Evolutionary conservation across 1,140 invertebrate genomes (phyloP), one percentile per base, ranked within the genome.

Genomic region (Drosophila leontia): DNA sequence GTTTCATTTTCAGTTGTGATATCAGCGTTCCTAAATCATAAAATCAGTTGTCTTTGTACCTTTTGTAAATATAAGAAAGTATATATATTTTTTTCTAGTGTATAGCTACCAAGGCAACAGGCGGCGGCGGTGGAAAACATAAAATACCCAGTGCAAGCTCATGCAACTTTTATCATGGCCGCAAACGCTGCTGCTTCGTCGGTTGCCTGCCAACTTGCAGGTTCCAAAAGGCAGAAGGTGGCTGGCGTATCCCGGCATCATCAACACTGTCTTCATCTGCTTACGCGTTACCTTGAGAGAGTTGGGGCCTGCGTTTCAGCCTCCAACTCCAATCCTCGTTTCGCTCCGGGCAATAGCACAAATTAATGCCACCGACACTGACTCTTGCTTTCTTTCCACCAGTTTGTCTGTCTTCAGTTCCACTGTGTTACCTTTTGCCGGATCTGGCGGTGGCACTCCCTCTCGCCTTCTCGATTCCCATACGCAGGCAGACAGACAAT

Each of bases 81-180:
- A 23, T 23, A 23, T 23, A 23, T 23, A 23, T 23, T 23, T 64
- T 50, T 4, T 45, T 0, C 7, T 26, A n/a, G 65, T 68, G 59
- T 32, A 56, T 1, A 44, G 59, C 37, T 23, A 64, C 45, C 39
- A 63, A 57, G 51, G 57, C 62, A 75, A 67, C 58, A 62, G 62
- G 56, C 74, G 48, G 55, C 47, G 57, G 76, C 53, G 7, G 34
- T 55, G 48, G 79, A 56, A 63, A 65, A 45, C 80, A 91, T 82
- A 82, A 91, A 91, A 78, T 87, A 82, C 80, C 78, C 84, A 80
- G 65, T 88, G 88, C 88, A 91, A 84, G 72, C 80, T 91, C 88
- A 91, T 91, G 88, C 84, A 91, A 91, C 87, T 91, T 91, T 91
- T 85, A 91, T 85, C 84, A 88, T 71, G 80, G 84, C 84, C 80